These are phyloP conservation scores for Loripinus fragilis DNA, from an alignment of 2,888 invertebrate species.

Conservation along the genomic window DNA sequence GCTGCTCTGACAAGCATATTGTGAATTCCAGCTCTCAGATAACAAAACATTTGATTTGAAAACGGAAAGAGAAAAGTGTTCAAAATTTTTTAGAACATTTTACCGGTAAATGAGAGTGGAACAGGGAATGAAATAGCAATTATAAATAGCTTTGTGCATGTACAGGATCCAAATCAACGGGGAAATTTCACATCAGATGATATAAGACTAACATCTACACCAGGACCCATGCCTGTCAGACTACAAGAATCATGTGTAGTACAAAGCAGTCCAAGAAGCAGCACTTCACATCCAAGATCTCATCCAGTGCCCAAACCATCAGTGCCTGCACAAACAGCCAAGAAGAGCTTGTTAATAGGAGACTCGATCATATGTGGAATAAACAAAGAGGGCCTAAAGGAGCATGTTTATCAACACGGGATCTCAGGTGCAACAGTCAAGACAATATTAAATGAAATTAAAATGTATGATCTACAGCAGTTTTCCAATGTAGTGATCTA, in stretches of 20 bases:
- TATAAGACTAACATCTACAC: background rate
- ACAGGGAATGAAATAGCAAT: background rate
- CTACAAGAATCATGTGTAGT: background rate
- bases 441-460: background rate
- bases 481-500: background rate
- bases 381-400: background rate
- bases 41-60: too few species aligned
- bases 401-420: background rate
- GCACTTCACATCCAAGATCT: background rate
- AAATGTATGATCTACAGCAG: background rate
- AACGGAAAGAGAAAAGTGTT: too few species aligned
- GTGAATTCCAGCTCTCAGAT: too few species aligned
- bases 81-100: too few species aligned
- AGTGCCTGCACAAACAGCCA: background rate
- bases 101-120: background rate
- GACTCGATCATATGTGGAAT: background rate
- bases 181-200: background rate
- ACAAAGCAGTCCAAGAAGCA: background rate
- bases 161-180: background rate
- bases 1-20: too few species aligned
- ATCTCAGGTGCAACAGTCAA: background rate
- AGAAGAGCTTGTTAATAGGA: background rate
- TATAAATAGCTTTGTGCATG: too few species aligned
- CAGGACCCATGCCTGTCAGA: background rate
- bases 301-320: background rate